Evolutionary conservation across 2,797 vertebrate species (phyloP), one percentile per base, ranked within the genome.

Genomic region (Lacerta agilis): DNA sequence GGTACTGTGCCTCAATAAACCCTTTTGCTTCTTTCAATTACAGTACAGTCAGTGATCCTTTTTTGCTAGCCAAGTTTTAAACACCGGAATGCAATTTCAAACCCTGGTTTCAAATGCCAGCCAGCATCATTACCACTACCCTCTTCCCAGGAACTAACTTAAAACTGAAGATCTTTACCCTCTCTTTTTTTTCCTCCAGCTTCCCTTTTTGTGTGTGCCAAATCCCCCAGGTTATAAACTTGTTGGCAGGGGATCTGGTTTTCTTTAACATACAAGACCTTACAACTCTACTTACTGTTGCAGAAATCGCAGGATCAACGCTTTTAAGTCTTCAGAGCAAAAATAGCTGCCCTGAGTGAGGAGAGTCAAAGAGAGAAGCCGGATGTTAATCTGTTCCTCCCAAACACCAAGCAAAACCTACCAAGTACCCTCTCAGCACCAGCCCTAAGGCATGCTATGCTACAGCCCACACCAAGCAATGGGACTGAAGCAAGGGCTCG

Each of bases 331-430:
- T 69, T 98, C 98, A 0, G 98, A 97, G 80, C 96, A 96, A n/a
- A 98, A 98, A 92, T 97, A 98, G 94, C 98, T 98, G 84, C 98
- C 98, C 98, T 99, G 91, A 86, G 95, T 81, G 38, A 66, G 25
- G 27, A 58, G 18, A 69, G 33, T 8, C 1, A 38, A 29, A 73
- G 6, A 25, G 11, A 84, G 41, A 77, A 41, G 5, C 4, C 0
- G 10, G 2, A 3, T 36, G 33, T 89, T 58, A 69, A 18, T 2
- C 3, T 10, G 9, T 18, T 27, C 38, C 61, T 67, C 18, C 41
- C 38, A 66, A 27, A 29, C 76, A 27, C 49, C 49, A 9, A 75
- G 17, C 55, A 38, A 17, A 5, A 10, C 0, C 29, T 4, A 18
- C 8, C 2, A 3, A 38, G 2, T 8, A 71, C 49, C 9, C 20